Conservation (phyloP, 2,888 invertebrate genomes). For the Scrobipalpa costella region DNA sequence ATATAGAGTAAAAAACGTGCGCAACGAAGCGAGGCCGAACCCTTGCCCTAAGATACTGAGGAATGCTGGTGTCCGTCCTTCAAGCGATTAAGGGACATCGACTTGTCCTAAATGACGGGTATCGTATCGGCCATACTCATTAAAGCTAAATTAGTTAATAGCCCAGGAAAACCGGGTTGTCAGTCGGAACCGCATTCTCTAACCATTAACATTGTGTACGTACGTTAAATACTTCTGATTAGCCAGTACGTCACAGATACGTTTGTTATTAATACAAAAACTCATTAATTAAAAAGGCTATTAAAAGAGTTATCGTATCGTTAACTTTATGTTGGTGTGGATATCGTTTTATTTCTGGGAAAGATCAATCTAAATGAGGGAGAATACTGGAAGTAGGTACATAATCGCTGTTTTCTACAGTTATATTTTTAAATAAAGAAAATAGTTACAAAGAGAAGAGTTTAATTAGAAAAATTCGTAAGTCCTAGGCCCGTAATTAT, state of each 20-base stretch:
- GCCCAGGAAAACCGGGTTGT: slow-evolving; percentile 44
- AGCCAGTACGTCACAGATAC: background rate
- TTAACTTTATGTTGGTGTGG: background rate
- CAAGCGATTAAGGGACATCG: slow-evolving; percentile 67
- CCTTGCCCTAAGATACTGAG: slow-evolving; percentile 41
- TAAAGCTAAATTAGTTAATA: slow-evolving; percentile 67
- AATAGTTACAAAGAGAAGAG: too few species aligned
- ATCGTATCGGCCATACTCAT: slow-evolving; percentile 46
- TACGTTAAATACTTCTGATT: background rate
- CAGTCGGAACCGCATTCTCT: slow-evolving; percentile 35
- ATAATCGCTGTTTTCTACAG: background rate
- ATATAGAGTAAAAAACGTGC: slow-evolving; percentile 26
- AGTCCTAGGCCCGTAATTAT: too few species aligned
- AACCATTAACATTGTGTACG: slow-evolving; percentile 22
- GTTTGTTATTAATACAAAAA: slow-evolving; percentile 14
- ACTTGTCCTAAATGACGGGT: slow-evolving; percentile 62
- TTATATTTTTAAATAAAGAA: too few species aligned
- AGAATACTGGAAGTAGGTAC: background rate
- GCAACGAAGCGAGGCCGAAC: slow-evolving; percentile 31
- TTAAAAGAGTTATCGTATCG: slow-evolving; percentile 11
- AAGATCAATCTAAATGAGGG: background rate
- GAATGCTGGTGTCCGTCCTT: slow-evolving; percentile 65
- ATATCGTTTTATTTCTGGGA: background rate
- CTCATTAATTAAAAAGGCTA: slow-evolving; percentile 9
- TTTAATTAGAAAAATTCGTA: too few species aligned